Evolutionary conservation across 2,113 vertebrate genomes (phyloP).

Genomic region (Centropus unirufus): DNA sequence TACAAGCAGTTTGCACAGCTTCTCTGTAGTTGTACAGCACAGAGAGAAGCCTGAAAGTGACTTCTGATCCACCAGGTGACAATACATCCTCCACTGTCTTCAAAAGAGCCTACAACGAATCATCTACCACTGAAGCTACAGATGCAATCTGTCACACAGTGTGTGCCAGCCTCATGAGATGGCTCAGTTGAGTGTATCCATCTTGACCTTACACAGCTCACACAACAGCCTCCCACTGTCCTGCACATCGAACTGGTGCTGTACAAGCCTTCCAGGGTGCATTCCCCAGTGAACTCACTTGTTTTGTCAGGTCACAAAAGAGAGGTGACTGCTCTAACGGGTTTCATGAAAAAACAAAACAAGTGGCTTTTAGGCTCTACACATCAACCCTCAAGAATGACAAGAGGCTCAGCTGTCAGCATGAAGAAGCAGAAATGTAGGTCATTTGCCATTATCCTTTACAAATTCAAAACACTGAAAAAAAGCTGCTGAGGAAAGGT

Average conservation of each 20-base stretch:
- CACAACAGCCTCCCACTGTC: neutral
- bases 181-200: neutral
- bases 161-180: neutral
- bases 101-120: neutral
- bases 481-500: neutral
- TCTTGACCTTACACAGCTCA: neutral
- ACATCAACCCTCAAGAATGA: neutral
- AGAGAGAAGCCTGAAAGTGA: neutral
- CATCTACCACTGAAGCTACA: neutral
- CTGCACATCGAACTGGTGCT: neutral
- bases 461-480: neutral
- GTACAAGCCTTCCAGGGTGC: neutral
- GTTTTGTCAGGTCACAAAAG: neutral
- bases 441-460: neutral
- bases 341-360: neutral
- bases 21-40: neutral
- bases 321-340: neutral
- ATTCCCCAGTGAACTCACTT: neutral
- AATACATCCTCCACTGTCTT: neutral
- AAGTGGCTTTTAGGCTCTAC: neutral
- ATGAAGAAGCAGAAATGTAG: neutral
- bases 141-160: neutral
- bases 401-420: conserved; percentile 38
- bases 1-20: neutral
- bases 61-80: neutral